phyloP scores from a whole-genome alignment of 2,888 invertebrate genomes.

The Melitaea athalia region DNA sequence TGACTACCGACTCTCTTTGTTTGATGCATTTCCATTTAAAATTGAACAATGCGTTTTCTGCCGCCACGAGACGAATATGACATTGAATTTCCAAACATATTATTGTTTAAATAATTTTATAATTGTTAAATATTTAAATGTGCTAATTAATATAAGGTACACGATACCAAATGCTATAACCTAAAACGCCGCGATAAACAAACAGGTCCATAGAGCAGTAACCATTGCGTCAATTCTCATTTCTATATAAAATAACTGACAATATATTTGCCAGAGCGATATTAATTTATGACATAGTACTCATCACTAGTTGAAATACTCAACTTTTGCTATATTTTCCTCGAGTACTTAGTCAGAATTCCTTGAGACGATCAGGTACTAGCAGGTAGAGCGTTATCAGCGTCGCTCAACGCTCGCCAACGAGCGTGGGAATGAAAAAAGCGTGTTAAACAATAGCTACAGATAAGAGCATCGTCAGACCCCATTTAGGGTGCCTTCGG shows the following conservation, averaged over 20 bases:
- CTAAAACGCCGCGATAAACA: constrained; percentile 15
- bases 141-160: constrained; percentile 8
- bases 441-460: constrained; percentile 78
- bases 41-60: constrained; percentile 67
- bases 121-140: background rate
- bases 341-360: constrained; percentile 41
- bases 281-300: background rate
- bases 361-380: constrained; percentile 44
- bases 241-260: background rate
- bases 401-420: constrained; percentile 48
- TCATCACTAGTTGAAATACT: background rate
- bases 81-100: constrained; percentile 51
- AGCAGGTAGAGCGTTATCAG: constrained; percentile 67
- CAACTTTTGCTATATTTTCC: constrained; percentile 24
- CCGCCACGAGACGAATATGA: constrained; percentile 69
- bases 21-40: constrained; percentile 64
- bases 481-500: constrained; percentile 73
- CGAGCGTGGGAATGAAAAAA: constrained; percentile 80
- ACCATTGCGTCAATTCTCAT: constrained; percentile 1
- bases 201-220: constrained; percentile 1
- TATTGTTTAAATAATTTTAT: background rate
- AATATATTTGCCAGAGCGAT: background rate
- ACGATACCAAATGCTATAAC: constrained; percentile 11
- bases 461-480: constrained; percentile 76
- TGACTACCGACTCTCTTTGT: constrained; percentile 70